Percentiles rank a stretch among this genome's conserved stretches.
Evolutionary conservation across 2,113 vertebrate species (phyloP).

Genomic region (Psephotus haematonotus): DNA sequence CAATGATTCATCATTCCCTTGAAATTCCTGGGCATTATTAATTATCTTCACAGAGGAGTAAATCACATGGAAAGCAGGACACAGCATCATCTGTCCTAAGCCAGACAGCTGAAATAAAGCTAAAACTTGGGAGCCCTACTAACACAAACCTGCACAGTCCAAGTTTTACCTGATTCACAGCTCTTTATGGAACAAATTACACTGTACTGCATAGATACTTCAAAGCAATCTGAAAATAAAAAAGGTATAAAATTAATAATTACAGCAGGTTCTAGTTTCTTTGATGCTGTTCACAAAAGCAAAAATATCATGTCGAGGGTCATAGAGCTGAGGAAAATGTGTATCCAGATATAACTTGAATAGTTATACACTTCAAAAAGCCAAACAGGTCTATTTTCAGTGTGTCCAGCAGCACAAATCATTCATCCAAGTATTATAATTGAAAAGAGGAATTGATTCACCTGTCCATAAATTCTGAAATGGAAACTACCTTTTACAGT

Average conservation of each 20-base stretch:
- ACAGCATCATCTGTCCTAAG: neutral
- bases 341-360: neutral
- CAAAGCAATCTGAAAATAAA: slow-evolving; percentile 53
- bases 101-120: neutral
- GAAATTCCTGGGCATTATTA: neutral
- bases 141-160: neutral
- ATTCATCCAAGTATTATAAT: neutral
- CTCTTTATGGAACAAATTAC: neutral
- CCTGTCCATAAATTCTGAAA: slow-evolving; percentile 11
- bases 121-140: neutral
- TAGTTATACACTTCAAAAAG: neutral
- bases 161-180: neutral
- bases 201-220: slow-evolving; percentile 2
- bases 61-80: neutral
- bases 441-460: slow-evolving; percentile 33
- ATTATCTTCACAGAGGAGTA: neutral
- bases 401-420: neutral
- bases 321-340: neutral
- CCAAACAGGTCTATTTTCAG: neutral
- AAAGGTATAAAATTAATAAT: slow-evolving; percentile 38
- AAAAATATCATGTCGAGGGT: neutral
- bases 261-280: neutral
- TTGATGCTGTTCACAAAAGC: neutral
- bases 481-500: slow-evolving; percentile 40
- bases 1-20: neutral